Percentiles rank a stretch among this genome's conserved stretches.
phyloP scores from a whole-genome alignment of 2,113 vertebrate genomes.

The Colossoma macropomum region DNA sequence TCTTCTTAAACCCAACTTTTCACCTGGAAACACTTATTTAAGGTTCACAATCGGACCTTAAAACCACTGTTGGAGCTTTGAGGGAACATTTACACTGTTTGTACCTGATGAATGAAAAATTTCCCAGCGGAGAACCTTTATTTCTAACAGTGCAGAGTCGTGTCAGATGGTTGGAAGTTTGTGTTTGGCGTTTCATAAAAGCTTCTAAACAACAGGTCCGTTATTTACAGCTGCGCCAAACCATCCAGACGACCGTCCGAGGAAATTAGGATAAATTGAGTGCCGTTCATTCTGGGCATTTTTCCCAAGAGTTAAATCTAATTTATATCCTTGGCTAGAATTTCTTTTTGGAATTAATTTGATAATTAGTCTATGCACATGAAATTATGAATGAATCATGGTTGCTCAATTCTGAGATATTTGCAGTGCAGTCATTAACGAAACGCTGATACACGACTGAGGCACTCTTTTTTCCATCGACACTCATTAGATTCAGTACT shows the following conservation, averaged over 20 bases:
- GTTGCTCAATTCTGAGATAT: not conserved
- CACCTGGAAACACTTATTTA: too few species aligned
- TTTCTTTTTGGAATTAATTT: not conserved
- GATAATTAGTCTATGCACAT: not conserved
- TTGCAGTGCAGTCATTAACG: not conserved
- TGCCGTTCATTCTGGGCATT: constrained; percentile 1
- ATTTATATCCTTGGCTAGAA: not conserved
- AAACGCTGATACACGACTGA: not conserved
- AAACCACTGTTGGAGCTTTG: too few species aligned
- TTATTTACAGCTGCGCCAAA: not conserved
- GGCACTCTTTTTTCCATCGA: not conserved
- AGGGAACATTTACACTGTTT: too few species aligned
- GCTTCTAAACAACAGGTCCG: not conserved
- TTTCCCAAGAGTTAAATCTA: constrained; percentile 4
- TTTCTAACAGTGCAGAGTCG: not conserved
- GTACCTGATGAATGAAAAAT: too few species aligned
- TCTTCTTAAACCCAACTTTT: too few species aligned
- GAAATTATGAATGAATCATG: not conserved
- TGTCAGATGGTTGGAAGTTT: not conserved
- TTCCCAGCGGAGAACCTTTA: too few species aligned
- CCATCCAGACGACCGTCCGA: not conserved
- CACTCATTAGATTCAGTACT: not conserved
- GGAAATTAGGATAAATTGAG: not conserved
- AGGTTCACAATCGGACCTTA: too few species aligned
- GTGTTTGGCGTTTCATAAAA: not conserved